These are phyloP conservation scores for Lepidostoma basale DNA, from an alignment of 1,140 invertebrate species.

Conservation along the genomic window DNA sequence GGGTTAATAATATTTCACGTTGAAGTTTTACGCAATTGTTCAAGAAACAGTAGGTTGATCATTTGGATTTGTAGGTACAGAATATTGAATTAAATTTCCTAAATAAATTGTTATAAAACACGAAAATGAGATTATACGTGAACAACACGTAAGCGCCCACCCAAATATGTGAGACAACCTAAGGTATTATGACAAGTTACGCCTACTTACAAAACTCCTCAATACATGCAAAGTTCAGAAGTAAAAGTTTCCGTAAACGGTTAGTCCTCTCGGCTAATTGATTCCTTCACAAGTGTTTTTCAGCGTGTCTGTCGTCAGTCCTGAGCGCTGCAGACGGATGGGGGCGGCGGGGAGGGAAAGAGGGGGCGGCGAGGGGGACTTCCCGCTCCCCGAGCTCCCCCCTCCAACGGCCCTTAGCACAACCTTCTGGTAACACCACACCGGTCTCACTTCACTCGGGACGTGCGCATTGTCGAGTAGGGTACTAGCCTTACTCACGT, in stretches of 20 bases:
- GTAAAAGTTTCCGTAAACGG: background rate
- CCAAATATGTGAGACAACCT: too few relatives aligned
- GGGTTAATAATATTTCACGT: too few relatives aligned
- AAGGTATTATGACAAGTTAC: background rate
- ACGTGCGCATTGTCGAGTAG: background rate
- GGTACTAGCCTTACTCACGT: too few relatives aligned
- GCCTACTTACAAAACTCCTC: background rate
- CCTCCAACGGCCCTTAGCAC: background rate
- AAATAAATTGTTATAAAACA: too few relatives aligned
- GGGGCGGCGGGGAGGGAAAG: slow-evolving; percentile 8
- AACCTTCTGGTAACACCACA: background rate
- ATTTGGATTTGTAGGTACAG: too few relatives aligned
- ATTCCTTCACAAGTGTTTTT: slow-evolving; percentile 2
- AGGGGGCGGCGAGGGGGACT: background rate
- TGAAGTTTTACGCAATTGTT: too few relatives aligned
- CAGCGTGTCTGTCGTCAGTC: background rate
- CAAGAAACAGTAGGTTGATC: too few relatives aligned
- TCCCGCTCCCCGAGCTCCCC: background rate
- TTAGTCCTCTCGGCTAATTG: background rate
- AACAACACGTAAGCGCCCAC: too few relatives aligned
- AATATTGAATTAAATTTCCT: too few relatives aligned
- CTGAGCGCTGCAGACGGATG: slow-evolving; percentile 16
- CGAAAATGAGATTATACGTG: too few relatives aligned
- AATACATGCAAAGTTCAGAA: background rate
- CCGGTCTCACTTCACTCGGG: background rate